Evolutionary conservation across 2,888 invertebrate species (phyloP).

Genomic region (Drosophila cognata): DNA sequence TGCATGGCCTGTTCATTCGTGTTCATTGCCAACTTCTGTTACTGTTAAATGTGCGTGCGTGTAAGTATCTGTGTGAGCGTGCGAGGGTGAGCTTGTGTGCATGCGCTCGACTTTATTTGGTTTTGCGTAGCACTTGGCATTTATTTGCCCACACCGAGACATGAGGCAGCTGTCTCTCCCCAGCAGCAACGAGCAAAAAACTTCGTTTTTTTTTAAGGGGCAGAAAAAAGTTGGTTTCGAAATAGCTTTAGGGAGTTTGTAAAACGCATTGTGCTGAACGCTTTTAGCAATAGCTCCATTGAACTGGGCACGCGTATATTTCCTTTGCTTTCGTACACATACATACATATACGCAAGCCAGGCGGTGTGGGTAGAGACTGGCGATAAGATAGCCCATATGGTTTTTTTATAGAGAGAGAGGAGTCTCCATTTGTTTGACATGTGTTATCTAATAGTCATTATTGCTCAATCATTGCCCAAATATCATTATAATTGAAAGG

Average conservation of each 20-base stretch:
- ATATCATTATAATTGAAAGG: conserved; percentile 69
- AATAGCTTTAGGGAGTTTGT: conserved; percentile 73
- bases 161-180: conserved; percentile 45
- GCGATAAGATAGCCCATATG: conserved; percentile 67
- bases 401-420: conserved; percentile 7
- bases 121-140: conserved; percentile 80
- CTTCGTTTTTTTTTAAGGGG: conserved; percentile 14
- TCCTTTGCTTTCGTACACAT: not conserved
- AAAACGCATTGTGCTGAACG: conserved; percentile 70
- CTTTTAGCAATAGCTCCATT: conserved; percentile 72
- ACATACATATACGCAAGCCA: not conserved
- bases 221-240: conserved; percentile 59
- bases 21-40: conserved; percentile 73
- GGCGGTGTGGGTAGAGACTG: conserved; percentile 7
- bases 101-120: conserved; percentile 79
- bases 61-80: conserved; percentile 34
- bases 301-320: conserved; percentile 68
- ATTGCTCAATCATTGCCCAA: conserved; percentile 71
- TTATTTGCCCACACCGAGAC: conserved; percentile 79
- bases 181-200: conserved; percentile 30
- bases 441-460: conserved; percentile 72
- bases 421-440: conserved; percentile 63
- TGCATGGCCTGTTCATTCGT: conserved; percentile 41
- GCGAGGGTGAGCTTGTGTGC: conserved; percentile 43
- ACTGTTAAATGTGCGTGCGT: conserved; percentile 76